Evolutionary conservation across 2,113 vertebrate genomes (phyloP).

Genomic region (Crotalus tigris): DNA sequence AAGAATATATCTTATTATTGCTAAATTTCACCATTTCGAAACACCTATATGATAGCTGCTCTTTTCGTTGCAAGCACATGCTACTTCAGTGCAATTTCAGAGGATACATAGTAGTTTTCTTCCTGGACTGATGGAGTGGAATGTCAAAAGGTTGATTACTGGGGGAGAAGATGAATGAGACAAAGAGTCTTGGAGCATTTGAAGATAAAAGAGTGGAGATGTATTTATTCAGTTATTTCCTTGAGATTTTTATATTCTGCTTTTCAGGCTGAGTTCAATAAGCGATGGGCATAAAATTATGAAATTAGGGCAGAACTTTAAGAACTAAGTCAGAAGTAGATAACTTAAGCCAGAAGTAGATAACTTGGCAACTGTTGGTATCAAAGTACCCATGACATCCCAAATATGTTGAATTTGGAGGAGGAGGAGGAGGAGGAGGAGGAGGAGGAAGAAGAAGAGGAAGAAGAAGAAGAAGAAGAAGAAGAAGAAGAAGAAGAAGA

Average conservation of each 20-base stretch:
- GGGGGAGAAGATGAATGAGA: not conserved
- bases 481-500: too few relatives aligned
- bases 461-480: too few relatives aligned
- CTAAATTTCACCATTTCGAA: slow-evolving; percentile 24
- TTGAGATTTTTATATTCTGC: not conserved
- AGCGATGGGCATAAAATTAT: not conserved
- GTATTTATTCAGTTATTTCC: not conserved
- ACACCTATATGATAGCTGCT: slow-evolving; percentile 6
- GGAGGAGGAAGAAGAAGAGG: too few relatives aligned
- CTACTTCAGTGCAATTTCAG: slow-evolving; percentile 8
- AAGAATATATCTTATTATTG: not conserved
- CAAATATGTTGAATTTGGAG: not conserved
- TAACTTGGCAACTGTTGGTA: not conserved
- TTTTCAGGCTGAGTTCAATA: not conserved
- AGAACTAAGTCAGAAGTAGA: not conserved
- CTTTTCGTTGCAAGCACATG: not conserved
- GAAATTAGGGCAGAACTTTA: not conserved
- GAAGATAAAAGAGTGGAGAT: rapidly evolving
- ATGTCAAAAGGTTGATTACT: not conserved
- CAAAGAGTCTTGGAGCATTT: not conserved
- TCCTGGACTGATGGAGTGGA: not conserved
- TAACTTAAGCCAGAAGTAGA: not conserved
- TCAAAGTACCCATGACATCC: not conserved
- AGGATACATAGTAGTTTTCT: not conserved
- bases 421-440: too few relatives aligned